A percentile compares a stretch with the other conserved stretches of the same genome.
These are phyloP conservation scores for Chaenodraco wilsoni DNA, from an alignment of 2,797 vertebrate species.

Conservation along the genomic window DNA sequence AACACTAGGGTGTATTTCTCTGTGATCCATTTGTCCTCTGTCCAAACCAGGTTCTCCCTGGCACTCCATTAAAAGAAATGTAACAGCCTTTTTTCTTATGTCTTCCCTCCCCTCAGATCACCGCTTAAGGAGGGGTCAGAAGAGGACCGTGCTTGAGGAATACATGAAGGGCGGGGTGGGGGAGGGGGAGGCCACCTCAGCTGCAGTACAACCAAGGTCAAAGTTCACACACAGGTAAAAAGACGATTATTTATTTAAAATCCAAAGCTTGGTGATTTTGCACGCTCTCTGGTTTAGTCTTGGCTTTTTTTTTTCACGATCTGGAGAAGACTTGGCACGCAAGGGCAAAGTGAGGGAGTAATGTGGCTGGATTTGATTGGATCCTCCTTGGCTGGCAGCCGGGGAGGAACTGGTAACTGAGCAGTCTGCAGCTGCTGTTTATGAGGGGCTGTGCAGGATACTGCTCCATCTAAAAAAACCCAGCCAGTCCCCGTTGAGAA, in stretches of 20 bases:
- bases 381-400: conserved; percentile 66
- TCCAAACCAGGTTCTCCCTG: conserved; percentile 74
- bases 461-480: conserved; percentile 54
- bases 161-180: conserved; percentile 83
- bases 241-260: conserved; percentile 30
- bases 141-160: conserved; percentile 75
- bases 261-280: conserved; percentile 17
- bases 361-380: conserved; percentile 77
- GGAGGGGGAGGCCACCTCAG: conserved; percentile 73
- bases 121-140: conserved; percentile 61
- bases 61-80: conserved; percentile 69
- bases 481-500: conserved; percentile 50
- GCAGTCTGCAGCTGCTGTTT: conserved; percentile 82
- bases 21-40: conserved; percentile 73
- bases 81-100: conserved; percentile 62
- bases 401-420: conserved; percentile 70
- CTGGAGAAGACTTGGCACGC: conserved; percentile 56
- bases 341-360: conserved; percentile 57
- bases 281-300: conserved; percentile 21
- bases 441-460: conserved; percentile 71
- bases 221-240: conserved; percentile 79
- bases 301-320: neutral
- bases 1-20: conserved; percentile 54
- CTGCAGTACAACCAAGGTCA: conserved; percentile 63
- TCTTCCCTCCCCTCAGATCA: conserved; percentile 73